Base-by-base conservation (phyloP, 2,797 vertebrate genomes). In the Trachurus trachurus region DNA sequence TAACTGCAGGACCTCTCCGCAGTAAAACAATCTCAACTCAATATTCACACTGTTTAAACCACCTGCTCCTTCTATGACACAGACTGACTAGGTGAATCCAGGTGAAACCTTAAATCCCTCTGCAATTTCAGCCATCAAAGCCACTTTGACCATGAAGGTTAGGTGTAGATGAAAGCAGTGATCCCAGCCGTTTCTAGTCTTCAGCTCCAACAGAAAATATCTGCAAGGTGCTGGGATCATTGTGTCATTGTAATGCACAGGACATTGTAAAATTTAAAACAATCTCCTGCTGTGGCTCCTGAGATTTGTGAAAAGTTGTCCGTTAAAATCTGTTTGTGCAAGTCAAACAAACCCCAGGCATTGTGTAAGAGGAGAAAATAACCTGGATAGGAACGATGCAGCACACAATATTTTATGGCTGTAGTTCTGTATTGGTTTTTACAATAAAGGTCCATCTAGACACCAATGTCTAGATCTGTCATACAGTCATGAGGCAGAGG, bases 81-180 rank as follows among this genome's bases (percentile, higher is more conserved):
- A 42, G 53, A 29, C 74, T 71, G 82, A 74, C 37, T 45, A 52
- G 68, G 62, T 62, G 79, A 86, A 87, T 72, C 72, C 76, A 78
- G 67, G 59, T 81, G 82, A 83, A 74, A 79, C 56, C 53, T 42
- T 60, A 72, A 76, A 81, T 73, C 52, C 66, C 42, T 40, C 7
- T 0, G n/a, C 67, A 70, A 74, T 84, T 78, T 76, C 59, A 81
- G 31, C 68, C 63, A 74, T 74, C 39, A 59, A 70, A 81, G 57
- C 69, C 26, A 62, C 54, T 66, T 75, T 0, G 4, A 11, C 45
- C 60, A 15, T 78, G 45, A 50, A 65, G 54, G 74, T 74, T 70
- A 68, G 57, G 29, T 59, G 17, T 42, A 66, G 66, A 84, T 80
- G 34, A 81, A 74, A 81, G 60, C 47, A 4, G 40, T 42, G 63